phyloP scores from a whole-genome alignment of 2,797 vertebrate species.

The Enteromius trimaculatus region DNA sequence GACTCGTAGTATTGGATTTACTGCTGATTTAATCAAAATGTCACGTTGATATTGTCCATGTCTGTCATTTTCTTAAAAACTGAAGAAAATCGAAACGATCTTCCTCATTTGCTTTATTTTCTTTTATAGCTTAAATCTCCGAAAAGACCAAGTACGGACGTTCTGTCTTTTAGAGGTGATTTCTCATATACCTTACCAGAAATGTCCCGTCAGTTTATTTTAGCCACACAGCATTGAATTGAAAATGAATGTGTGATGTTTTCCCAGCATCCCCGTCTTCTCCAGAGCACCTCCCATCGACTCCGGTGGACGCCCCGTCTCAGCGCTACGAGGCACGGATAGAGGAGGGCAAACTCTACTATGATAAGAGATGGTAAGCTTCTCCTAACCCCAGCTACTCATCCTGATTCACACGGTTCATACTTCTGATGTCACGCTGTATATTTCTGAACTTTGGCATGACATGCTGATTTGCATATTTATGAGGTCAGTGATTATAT shows the following conservation, averaged over 20 bases:
- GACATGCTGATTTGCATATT: not conserved
- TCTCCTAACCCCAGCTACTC: not conserved
- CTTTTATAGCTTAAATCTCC: constrained; percentile 92
- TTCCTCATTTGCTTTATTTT: constrained; percentile 61
- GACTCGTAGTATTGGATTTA: not conserved
- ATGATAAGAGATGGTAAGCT: constrained; percentile 96
- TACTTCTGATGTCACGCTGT: not conserved
- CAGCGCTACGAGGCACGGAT: constrained; percentile 96
- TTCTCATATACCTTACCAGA: not conserved
- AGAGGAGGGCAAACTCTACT: constrained; percentile 98
- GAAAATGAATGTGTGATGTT: not conserved
- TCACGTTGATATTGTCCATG: not conserved
- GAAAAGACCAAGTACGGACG: constrained; percentile 90
- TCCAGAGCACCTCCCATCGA: constrained; percentile 89
- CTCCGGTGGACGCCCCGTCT: constrained; percentile 88
- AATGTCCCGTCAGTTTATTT: not conserved
- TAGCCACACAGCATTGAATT: not conserved
- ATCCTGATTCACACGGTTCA: not conserved
- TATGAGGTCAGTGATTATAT: not conserved
- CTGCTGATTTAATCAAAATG: not conserved
- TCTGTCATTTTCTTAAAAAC: not conserved
- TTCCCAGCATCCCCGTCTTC: constrained; percentile 89
- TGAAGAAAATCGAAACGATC: not conserved
- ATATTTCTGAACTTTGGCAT: not conserved
- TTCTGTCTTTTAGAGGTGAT: constrained; percentile 38